Evolutionary conservation across 2,888 invertebrate genomes (phyloP), one percentile per base, ranked within the genome.

Genomic region (Andrena haemorrhoa): DNA sequence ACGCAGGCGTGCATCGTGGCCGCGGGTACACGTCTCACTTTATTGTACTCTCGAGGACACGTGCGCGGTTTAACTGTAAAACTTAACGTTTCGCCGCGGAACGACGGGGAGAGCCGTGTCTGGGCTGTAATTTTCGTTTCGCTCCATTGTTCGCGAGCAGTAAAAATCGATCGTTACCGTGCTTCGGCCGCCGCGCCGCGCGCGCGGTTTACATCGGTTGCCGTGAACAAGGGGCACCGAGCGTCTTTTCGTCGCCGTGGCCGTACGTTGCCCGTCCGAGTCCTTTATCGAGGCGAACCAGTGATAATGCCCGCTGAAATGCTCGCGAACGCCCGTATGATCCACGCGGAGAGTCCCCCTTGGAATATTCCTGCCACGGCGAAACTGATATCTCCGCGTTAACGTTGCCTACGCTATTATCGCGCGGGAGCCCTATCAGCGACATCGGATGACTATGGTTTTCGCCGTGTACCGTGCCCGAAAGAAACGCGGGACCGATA

Each of bases 51-150:
- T 75, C 51, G 65, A 77, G 66, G 70, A 84, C 79, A 77, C 79
- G 86, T 78, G 75, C 83, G 72, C 60, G 65, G 79, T 79, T 85
- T 79, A 86, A 84, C 82, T 82, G 79, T 84, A 86, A 86, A 84
- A 82, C 31, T 84, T 84, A 82, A 86, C 82, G 84, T 80, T 86
- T 72, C 81, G 60, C 64, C 53, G 47, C 63, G 68, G 69, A 86
- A 81, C 79, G 76, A 63, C 74, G 73, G 61, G 31, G 58, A 64
- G 58, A 60, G 56, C 51, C 66, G 65, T 56, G 61, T 66, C 58
- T 12, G 73, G 53, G 41, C 75, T 74, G 77, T 84, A 86, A 86
- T 86, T 86, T 83, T 77, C 75, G 79, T 80, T 76, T 78, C 81
- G 65, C 78, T 75, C 75, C 75, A 78, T 82, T 82, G 81, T 79